Conservation (phyloP, 2,888 invertebrate species). For the Xestoiulus laeticollis region DNA sequence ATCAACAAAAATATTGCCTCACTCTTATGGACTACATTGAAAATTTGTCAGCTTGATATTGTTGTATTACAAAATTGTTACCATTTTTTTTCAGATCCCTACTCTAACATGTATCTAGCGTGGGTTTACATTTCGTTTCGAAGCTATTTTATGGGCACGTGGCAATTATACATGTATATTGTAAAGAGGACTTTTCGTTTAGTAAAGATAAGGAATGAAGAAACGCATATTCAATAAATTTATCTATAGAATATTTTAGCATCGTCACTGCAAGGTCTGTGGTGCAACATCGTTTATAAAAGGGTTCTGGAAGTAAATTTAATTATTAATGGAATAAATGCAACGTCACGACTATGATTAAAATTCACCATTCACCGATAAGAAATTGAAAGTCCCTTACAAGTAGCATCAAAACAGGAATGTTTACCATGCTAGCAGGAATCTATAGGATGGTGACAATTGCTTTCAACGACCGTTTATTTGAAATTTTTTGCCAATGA, state of each 20-base stretch:
- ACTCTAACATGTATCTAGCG: too few relatives aligned
- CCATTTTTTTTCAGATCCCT: too few relatives aligned
- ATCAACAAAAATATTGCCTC: too few relatives aligned
- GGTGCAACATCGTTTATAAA: neutral
- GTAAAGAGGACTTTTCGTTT: neutral
- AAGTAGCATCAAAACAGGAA: too few relatives aligned
- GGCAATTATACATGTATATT: neutral
- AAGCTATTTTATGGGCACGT: neutral
- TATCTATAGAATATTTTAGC: neutral
- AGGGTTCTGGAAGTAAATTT: neutral
- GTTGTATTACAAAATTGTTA: too few relatives aligned
- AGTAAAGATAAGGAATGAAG: neutral
- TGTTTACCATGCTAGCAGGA: too few relatives aligned
- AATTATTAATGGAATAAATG: neutral
- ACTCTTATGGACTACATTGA: too few relatives aligned
- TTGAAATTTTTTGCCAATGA: too few relatives aligned
- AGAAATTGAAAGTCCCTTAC: neutral
- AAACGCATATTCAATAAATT: conserved; percentile 4
- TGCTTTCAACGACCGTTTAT: too few relatives aligned
- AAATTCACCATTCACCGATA: neutral
- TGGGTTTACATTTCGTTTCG: neutral
- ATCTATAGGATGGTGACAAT: too few relatives aligned
- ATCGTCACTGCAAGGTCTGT: neutral
- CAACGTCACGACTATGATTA: neutral
- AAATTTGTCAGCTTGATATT: too few relatives aligned